Evolutionary conservation across 2,113 vertebrate genomes (phyloP).

Genomic region (Erinaceus europaeus): DNA sequence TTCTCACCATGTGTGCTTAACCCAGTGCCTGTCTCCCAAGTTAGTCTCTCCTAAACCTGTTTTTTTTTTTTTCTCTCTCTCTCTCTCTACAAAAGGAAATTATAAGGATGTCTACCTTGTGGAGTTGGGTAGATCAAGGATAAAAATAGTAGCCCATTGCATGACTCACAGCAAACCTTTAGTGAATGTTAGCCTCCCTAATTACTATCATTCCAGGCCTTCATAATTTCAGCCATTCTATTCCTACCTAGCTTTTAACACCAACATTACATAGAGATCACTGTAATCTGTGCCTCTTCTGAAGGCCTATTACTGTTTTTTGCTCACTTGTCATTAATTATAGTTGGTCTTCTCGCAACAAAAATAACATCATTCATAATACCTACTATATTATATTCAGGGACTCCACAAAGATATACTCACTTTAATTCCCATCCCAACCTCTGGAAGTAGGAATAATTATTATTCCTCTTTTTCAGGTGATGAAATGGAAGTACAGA

Average conservation of each 20-base stretch:
- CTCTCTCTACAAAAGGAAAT: slow-evolving; percentile 19
- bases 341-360: slow-evolving; percentile 23
- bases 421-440: slow-evolving; percentile 1
- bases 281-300: slow-evolving; percentile 6
- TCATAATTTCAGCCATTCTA: slow-evolving; percentile 2
- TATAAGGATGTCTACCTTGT: background rate
- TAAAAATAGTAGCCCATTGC: background rate
- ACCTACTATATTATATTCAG: background rate
- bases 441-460: background rate
- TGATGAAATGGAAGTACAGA: background rate
- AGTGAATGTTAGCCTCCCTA: background rate
- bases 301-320: background rate
- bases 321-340: background rate
- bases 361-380: slow-evolving; percentile 10
- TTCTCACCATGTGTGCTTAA: too few relatives aligned
- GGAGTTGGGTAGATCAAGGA: slow-evolving; percentile 14
- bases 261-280: background rate
- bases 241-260: slow-evolving; percentile 3
- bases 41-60: background rate
- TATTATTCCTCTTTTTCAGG: background rate
- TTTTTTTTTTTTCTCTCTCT: too few relatives aligned
- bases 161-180: background rate
- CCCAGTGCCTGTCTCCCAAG: too few relatives aligned
- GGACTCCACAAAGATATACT: background rate
- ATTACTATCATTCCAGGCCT: background rate